Evolutionary conservation across 2,113 vertebrate genomes (phyloP).

Genomic region (Myanophis thanlyinensis): DNA sequence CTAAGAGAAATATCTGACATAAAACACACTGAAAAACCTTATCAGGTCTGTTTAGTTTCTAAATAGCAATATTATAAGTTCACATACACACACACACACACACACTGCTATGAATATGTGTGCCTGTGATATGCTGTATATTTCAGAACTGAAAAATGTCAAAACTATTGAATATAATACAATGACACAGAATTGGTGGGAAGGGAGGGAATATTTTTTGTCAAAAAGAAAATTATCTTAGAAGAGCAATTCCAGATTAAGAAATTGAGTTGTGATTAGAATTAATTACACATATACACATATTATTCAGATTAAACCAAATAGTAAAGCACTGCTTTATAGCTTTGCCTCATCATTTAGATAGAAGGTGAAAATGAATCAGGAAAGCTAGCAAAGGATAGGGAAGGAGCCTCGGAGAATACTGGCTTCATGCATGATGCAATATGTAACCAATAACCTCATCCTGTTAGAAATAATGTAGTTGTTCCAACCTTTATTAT

Average conservation of each 20-base stretch:
- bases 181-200: background rate
- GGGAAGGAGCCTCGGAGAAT: background rate
- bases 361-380: background rate
- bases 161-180: background rate
- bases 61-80: background rate
- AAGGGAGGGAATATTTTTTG: background rate
- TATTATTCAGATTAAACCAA: background rate
- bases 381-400: background rate
- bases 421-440: background rate
- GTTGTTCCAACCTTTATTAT: background rate
- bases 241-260: background rate
- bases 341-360: background rate
- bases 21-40: background rate
- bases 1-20: background rate
- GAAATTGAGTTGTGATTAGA: background rate
- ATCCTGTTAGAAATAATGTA: background rate
- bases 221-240: background rate
- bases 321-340: background rate
- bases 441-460: background rate
- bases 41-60: background rate
- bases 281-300: background rate
- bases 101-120: background rate
- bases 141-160: background rate
- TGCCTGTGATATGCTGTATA: background rate
- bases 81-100: background rate